Percentiles rank a stretch among this genome's conserved stretches.
Evolutionary conservation across 2,888 invertebrate genomes (phyloP).

Genomic region (Pandemis corylana): DNA sequence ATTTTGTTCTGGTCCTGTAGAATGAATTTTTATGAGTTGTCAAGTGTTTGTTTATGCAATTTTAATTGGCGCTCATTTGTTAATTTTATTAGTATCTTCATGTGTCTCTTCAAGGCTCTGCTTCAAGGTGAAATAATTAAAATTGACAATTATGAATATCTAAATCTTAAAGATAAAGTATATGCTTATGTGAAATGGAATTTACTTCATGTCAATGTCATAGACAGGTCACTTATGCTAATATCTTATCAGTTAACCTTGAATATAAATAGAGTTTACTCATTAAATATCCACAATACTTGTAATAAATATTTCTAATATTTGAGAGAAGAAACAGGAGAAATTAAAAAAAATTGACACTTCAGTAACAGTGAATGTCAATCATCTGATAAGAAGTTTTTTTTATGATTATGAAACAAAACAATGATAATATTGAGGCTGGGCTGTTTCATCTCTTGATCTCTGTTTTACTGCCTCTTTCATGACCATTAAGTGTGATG

Average conservation of each 20-base stretch:
- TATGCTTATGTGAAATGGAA: not conserved
- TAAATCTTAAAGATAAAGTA: not conserved
- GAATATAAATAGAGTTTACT: constrained; percentile 15
- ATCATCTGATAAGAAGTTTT: no score
- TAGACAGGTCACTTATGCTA: not conserved
- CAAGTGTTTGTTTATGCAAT: constrained; percentile 33
- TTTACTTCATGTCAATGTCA: not conserved
- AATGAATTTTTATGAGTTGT: constrained; percentile 16
- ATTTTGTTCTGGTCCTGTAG: constrained; percentile 45
- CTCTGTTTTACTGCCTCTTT: no score
- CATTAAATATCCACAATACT: not conserved
- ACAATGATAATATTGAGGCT: no score
- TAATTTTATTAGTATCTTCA: constrained; percentile 25
- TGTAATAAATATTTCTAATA: no score
- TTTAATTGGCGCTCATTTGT: constrained; percentile 37
- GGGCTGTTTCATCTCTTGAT: no score
- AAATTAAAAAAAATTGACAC: no score
- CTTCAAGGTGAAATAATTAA: constrained; percentile 27
- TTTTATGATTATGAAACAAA: no score
- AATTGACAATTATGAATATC: not conserved
- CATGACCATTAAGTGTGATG: no score
- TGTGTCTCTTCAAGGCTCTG: not conserved
- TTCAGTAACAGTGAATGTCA: no score
- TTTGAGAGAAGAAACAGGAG: not conserved
- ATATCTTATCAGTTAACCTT: constrained; percentile 10